Evolutionary conservation across 2,888 invertebrate species (phyloP), one percentile per base, ranked within the genome.

Genomic region (Sarcophaga subvicina): DNA sequence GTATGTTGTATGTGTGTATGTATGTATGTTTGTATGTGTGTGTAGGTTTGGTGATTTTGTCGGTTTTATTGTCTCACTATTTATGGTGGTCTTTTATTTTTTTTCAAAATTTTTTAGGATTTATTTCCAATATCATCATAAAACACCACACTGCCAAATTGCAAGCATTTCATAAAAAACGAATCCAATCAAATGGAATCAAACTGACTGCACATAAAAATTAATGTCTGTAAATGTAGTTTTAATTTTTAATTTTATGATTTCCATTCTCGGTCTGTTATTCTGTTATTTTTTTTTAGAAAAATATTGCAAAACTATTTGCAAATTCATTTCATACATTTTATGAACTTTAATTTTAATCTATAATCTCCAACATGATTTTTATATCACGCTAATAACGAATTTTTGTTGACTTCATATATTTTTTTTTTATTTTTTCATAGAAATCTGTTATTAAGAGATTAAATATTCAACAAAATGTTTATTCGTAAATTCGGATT

Each of bases 61-160:
- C 54, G 54, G 54, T 72, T 78, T 78, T 62, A 67, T 78, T 67
- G 66, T 62, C 22, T 20, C 59, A n/a, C 10, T 62, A 20, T 64
- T 66, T 82, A 71, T 22, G n/a, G 81, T 76, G 47, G 25, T 45
- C 62, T 63, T 79, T 79, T 79, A 79, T 79, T 67, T 80, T 70
- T 70, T 62, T 81, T 71, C 75, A 79, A 79, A 84, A 87, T 84
- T 79, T 83, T 77, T 77, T 82, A 84, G 84, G 79, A 87, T 87
- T 87, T 87, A 82, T 82, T 84, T 82, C 82, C 84, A 76, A 84
- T 84, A 84, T 82, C 78, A 82, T 79, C 81, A 84, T 84, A 87
- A 87, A 77, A 80, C 83, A 69, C 69, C 79, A 80, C 80, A 69
- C 69, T 81, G 81, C 66, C 73, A 82, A 84, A 76, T 76, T 70